Conservation (phyloP, 2,888 invertebrate species). For the Gandaritis pyraliata region DNA sequence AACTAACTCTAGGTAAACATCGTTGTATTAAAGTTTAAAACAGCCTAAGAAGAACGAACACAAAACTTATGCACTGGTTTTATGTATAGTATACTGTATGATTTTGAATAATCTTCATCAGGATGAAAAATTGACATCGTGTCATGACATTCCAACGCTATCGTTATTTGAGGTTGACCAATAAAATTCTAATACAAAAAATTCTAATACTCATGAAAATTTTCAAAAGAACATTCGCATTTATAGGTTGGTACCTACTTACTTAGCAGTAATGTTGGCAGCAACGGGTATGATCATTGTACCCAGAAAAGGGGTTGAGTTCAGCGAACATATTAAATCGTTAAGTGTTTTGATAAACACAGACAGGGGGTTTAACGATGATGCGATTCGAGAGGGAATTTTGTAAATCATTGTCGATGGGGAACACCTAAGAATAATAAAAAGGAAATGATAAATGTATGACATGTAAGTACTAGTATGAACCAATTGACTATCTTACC, state of each 20-base stretch:
- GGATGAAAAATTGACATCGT: no score
- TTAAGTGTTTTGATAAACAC: constrained; percentile 84
- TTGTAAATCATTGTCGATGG: constrained; percentile 70
- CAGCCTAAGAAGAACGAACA: no score
- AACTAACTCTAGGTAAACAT: no score
- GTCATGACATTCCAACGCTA: no score
- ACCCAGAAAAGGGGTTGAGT: constrained; percentile 57
- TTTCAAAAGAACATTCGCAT: constrained; percentile 60
- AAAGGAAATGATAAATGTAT: background rate
- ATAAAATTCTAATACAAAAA: background rate
- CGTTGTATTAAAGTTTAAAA: no score
- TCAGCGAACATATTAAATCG: constrained; percentile 81
- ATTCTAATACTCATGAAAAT: constrained; percentile 35
- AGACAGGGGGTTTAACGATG: constrained; percentile 74
- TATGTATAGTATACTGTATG: no score
- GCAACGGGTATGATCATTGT: constrained; percentile 35
- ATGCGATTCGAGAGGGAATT: constrained; percentile 74
- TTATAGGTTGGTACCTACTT: no score
- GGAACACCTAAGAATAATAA: constrained; percentile 41
- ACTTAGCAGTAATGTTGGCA: constrained; percentile 17
- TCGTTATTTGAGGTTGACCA: no score
- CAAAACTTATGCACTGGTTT: no score
- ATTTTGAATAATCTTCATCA: no score
- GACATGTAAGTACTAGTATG: constrained; percentile 1
- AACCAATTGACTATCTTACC: constrained; percentile 1